A percentile compares a stretch with the other conserved stretches of the same genome.
phyloP scores from a whole-genome alignment of 2,797 vertebrate species.

The Lacerta agilis region DNA sequence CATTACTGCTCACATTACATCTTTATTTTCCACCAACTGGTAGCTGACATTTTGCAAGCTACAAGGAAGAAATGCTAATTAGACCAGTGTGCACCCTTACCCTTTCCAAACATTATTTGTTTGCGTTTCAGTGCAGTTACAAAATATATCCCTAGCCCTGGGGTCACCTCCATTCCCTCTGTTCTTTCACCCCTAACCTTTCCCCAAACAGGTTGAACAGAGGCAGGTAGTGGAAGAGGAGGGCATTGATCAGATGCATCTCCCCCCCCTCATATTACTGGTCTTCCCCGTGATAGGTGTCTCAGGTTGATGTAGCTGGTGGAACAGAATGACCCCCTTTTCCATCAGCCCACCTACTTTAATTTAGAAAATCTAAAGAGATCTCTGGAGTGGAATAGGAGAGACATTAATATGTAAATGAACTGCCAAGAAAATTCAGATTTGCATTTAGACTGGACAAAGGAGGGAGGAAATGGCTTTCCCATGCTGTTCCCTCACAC shows the following conservation, averaged over 20 bases:
- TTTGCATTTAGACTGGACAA: slow-evolving; percentile 84
- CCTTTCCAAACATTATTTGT: slow-evolving; percentile 74
- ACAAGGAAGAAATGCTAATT: slow-evolving; percentile 83
- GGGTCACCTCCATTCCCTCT: slow-evolving; percentile 60
- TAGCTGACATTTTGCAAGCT: slow-evolving; percentile 83
- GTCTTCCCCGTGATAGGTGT: slow-evolving; percentile 3
- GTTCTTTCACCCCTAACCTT: slow-evolving; percentile 18
- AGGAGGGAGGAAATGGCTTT: slow-evolving; percentile 73
- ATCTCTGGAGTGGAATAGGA: slow-evolving; percentile 77
- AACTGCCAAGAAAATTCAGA: slow-evolving; percentile 78
- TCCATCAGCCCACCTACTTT: slow-evolving; percentile 66
- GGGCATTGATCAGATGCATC: slow-evolving; percentile 4
- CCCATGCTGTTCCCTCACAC: slow-evolving; percentile 69
- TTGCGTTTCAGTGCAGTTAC: slow-evolving; percentile 60
- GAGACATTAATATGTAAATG: slow-evolving; percentile 79
- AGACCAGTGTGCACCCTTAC: slow-evolving; percentile 76
- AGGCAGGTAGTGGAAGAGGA: slow-evolving; percentile 45
- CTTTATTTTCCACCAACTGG: slow-evolving; percentile 86
- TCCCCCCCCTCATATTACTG: slow-evolving; percentile 43
- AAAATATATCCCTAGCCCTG: slow-evolving; percentile 54
- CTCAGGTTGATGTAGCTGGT: slow-evolving; percentile 45
- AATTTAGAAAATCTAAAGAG: slow-evolving; percentile 78
- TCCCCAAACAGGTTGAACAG: neutral
- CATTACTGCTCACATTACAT: slow-evolving; percentile 82
- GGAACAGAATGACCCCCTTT: slow-evolving; percentile 66